Base-by-base conservation (phyloP, 2,888 invertebrate species). In the Hyles lineata region DNA sequence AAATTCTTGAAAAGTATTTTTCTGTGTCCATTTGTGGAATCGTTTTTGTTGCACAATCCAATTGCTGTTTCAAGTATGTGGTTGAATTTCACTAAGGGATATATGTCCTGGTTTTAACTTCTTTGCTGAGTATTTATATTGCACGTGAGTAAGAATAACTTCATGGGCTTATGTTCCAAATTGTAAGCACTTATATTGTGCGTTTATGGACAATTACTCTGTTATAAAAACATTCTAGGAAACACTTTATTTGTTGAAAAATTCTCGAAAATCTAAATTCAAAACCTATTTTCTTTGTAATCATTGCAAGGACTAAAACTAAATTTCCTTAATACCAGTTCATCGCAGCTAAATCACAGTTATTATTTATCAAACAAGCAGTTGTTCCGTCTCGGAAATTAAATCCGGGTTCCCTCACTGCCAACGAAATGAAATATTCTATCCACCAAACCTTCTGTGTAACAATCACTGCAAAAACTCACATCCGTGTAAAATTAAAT, bases 391-490 rank as follows among this genome's bases (percentile, higher is more conserved):
- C 55, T 17, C 55, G 55, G 55, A 55, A 55, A 55, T 55, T 55
- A 55, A 55, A 55, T 55, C 19, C 55, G n/a, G 55, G 55, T n/a
- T 55, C 55, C 11, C 35, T 43, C 55, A n/a, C 55, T 55, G 6
- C 6, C n/a, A n/a, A 55, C 55, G 6, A n/a, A 55, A 55, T 55
- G 55, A n/a, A 55, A 55, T 55, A 17, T 55, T n/a, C n/a, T 17
- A 55, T 43, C 43, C 19, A 55, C 55, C 19, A n/a, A 55, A 55
- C 17, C 19, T 19, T n/a, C 17, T n/a, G n/a, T n/a, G n/a, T n/a
- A 55, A n/a, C 55, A 55, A n/a, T 55, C n/a, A 55, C n/a, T n/a
- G 19, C 55, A 55, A 55, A 55, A 55, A 55, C 55, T 55, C n/a
- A n/a, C 17, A n/a, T n/a, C 6, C 19, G 55, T 55, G n/a, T n/a